phyloP scores from a whole-genome alignment of 2,797 vertebrate genomes.

The Acanthopagrus latus region DNA sequence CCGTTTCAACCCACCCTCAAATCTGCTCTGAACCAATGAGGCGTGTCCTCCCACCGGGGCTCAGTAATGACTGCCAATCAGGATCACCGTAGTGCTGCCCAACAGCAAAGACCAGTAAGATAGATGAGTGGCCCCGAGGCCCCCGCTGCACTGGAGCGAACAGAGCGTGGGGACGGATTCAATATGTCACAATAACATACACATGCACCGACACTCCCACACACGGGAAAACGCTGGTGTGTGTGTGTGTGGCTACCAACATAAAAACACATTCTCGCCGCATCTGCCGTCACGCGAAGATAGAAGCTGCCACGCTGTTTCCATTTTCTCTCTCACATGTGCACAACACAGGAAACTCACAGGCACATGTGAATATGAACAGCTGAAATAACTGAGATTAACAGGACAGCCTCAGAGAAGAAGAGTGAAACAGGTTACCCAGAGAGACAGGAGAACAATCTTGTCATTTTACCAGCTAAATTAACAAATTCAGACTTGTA shows the following conservation, averaged over 20 bases:
- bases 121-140: constrained; percentile 72
- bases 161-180: constrained; percentile 69
- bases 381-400: not conserved
- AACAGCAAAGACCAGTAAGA: constrained; percentile 69
- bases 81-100: constrained; percentile 62
- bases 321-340: constrained; percentile 15
- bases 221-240: not conserved
- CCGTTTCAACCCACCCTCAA: constrained; percentile 62
- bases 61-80: constrained; percentile 81
- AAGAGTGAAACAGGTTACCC: not conserved
- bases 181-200: constrained; percentile 73
- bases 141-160: constrained; percentile 60
- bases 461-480: not conserved
- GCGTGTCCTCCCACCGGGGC: constrained; percentile 67
- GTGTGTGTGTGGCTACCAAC: constrained; percentile 17
- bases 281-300: constrained; percentile 8
- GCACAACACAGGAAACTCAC: not conserved
- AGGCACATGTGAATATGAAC: not conserved
- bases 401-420: not conserved
- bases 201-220: constrained; percentile 17
- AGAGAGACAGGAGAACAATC: not conserved
- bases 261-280: not conserved
- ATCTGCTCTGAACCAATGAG: constrained; percentile 80
- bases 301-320: not conserved
- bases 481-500: not conserved